A percentile compares a stretch with the other conserved stretches of the same genome.
Evolutionary conservation across 2,888 invertebrate species (phyloP).

Genomic region (Drosophila koepferae): DNA sequence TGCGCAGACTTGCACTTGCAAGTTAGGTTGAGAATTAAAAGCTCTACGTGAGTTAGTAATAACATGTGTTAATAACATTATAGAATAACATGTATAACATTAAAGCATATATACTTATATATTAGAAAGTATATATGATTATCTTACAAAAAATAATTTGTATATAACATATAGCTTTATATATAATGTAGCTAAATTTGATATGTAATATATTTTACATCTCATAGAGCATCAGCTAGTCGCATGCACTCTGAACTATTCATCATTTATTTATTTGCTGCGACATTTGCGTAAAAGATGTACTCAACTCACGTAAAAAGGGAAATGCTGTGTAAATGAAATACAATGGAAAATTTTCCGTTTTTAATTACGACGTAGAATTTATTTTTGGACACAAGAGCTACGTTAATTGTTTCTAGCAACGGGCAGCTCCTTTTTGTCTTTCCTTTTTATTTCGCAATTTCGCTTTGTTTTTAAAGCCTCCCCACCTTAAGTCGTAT

Average conservation of each 20-base stretch:
- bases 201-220: no score
- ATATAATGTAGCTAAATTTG: no score
- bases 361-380: conserved; percentile 50
- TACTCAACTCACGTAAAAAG: neutral
- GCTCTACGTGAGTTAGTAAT: neutral
- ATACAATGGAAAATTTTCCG: conserved; percentile 37
- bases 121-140: neutral
- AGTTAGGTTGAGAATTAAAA: neutral
- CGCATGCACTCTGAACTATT: neutral
- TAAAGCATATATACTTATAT: neutral
- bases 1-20: neutral
- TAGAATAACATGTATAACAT: no score
- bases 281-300: conserved; percentile 18
- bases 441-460: neutral
- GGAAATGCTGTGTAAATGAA: conserved; percentile 24
- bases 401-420: conserved; percentile 14
- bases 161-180: neutral
- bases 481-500: neutral
- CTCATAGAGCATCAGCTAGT: neutral
- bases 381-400: conserved; percentile 39
- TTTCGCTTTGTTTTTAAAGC: neutral
- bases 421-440: neutral
- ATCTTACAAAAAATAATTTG: neutral
- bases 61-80: neutral
- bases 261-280: conserved; percentile 16